Evolutionary conservation across 2,888 invertebrate genomes (phyloP), one percentile per base, ranked within the genome.

Genomic region (Eilema caniola): DNA sequence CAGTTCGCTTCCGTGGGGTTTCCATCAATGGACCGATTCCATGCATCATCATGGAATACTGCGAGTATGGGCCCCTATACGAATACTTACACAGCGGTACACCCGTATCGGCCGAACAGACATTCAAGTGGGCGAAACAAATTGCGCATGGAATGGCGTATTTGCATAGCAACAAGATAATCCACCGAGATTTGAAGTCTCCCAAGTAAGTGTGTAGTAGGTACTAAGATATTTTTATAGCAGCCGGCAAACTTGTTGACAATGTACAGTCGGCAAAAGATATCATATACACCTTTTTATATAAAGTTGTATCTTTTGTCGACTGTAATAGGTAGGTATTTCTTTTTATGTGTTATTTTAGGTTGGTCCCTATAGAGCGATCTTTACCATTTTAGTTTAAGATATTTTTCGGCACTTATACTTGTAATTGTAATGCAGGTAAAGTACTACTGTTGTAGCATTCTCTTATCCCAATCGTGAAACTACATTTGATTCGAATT

Each of bases 31-130:
- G 98, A 10, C 99, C 99, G 0, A 98, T 98, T 84, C 99, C 97
- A 89, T 99, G 99, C 90, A 98, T 99, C 80, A 97, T 99, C 69
- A 99, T 99, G 99, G 99, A 99, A 90, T 99, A 97, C 92, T 99
- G 99, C 90, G 98, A 99, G 3, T 98, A 98, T 86, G 99, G 99
- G 3, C 98, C 99, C 28, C 95, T 99, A 61, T 99, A 98, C 91
- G 98, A 99, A 89, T 97, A 99, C 86, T 96, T 99, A 69, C 97
- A 97, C 82, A 97, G 97, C 82, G 98, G 98, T 41, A 97, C 98
- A 83, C 96, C 97, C 80, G 97, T 99, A 83, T 97, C 98, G 66
- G 98, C 99, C n/a, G 96, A 96, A 66, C 97, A 98, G 86, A 96
- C 99, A 70, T 97, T 99, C 61, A 97, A 97, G 75, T 99, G 99